Evolutionary conservation across 2,888 invertebrate species (phyloP).

Genomic region (Zootermopsis nevadensis): DNA sequence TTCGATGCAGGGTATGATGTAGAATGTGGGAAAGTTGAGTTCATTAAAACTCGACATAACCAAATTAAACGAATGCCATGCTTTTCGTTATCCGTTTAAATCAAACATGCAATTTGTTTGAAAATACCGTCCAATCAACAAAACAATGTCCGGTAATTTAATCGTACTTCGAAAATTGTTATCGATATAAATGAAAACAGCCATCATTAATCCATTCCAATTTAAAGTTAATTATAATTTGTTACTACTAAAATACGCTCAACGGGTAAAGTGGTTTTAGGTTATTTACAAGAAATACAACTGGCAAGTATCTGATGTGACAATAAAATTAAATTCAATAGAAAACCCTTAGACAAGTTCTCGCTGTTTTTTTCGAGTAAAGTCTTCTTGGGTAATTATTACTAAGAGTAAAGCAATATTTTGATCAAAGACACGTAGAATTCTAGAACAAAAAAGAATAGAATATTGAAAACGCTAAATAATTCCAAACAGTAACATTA

Average conservation of each 20-base stretch:
- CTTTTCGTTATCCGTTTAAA: conserved; percentile 3
- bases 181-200: background rate
- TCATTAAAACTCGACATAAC: background rate
- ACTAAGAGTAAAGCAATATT: too few relatives aligned
- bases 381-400: background rate
- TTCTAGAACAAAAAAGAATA: too few relatives aligned
- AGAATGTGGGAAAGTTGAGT: background rate
- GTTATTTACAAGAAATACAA: background rate
- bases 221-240: background rate
- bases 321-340: background rate
- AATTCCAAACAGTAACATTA: too few relatives aligned
- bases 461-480: too few relatives aligned
- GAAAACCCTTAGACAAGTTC: background rate
- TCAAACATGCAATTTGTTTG: conserved; percentile 15
- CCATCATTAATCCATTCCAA: background rate
- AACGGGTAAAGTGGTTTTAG: background rate
- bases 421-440: too few relatives aligned
- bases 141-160: conserved; percentile 1
- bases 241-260: background rate
- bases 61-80: background rate
- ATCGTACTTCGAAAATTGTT: background rate
- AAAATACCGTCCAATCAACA: conserved; percentile 13
- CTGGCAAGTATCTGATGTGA: background rate
- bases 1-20: too few relatives aligned
- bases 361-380: background rate